Conservation (phyloP, 2,113 vertebrate genomes). For the Aleadryas rufinucha region DNA sequence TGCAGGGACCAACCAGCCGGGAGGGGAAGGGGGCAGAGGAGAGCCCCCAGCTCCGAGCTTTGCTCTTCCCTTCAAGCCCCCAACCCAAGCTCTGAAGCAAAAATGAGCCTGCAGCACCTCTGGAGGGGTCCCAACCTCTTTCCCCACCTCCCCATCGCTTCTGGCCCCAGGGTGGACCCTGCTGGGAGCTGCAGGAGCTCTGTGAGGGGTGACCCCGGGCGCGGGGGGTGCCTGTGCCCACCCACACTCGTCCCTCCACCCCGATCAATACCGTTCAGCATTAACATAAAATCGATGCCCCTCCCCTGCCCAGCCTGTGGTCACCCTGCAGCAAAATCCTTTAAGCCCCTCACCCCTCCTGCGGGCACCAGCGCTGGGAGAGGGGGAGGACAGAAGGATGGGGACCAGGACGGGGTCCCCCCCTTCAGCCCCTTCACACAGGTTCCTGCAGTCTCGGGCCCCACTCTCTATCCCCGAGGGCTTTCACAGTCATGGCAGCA, state of each 20-base stretch:
- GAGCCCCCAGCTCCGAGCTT: not conserved
- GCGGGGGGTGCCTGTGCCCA: not conserved
- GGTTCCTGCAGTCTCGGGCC: not conserved
- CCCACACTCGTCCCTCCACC: not conserved
- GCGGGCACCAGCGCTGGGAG: not conserved
- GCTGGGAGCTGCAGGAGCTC: not conserved
- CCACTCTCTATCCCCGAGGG: not conserved
- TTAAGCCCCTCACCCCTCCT: not conserved
- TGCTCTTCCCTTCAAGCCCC: not conserved
- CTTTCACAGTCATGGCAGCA: not conserved
- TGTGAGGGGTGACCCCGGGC: not conserved
- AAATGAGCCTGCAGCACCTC: not conserved
- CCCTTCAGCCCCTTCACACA: not conserved
- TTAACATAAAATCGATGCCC: constrained; percentile 18
- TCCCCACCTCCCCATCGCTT: not conserved
- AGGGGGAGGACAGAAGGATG: not conserved
- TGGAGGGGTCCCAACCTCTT: not conserved
- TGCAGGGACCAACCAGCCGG: not conserved
- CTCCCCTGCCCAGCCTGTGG: not conserved
- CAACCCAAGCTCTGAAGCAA: not conserved
- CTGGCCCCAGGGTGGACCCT: not conserved
- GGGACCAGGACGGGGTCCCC: not conserved
- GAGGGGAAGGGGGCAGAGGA: not conserved
- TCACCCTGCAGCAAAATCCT: not conserved
- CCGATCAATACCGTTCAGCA: not conserved